phyloP scores from a whole-genome alignment of 2,113 vertebrate species.

The Steatornis caripensis region DNA sequence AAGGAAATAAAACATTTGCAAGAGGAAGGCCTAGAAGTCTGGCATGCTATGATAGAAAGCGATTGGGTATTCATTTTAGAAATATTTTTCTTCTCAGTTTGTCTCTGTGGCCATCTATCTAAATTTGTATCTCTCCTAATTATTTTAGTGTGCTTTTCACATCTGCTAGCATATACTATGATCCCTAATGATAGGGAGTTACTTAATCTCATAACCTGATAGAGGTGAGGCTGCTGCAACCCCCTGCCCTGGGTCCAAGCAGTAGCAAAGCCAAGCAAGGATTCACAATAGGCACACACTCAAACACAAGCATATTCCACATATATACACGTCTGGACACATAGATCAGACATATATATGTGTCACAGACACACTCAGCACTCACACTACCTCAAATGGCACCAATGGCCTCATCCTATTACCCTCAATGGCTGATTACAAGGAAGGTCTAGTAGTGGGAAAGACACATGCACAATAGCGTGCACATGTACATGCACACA shows the following conservation, averaged over 20 bases:
- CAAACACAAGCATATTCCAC: not conserved
- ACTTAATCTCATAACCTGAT: not conserved
- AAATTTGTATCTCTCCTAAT: not conserved
- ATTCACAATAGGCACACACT: not conserved
- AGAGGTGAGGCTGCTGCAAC: not conserved
- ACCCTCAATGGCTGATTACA: not conserved
- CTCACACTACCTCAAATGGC: not conserved
- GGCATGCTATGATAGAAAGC: not conserved
- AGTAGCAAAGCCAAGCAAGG: not conserved
- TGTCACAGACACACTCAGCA: not conserved
- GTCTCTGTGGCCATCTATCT: not conserved
- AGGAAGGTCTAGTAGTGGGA: not conserved
- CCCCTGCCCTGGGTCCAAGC: not conserved
- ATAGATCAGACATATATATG: not conserved
- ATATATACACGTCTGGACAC: not conserved
- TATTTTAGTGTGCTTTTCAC: not conserved
- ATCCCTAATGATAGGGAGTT: not conserved
- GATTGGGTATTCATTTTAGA: not conserved
- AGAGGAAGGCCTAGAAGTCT: not conserved
- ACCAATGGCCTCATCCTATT: not conserved
- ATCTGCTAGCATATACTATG: not conserved
- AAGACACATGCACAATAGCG: not conserved
- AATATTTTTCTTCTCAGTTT: not conserved
- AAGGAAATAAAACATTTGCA: not conserved
- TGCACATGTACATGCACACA: fast-evolving